phyloP scores from a whole-genome alignment of 2,797 vertebrate species.

The Acestrorhynchus altus region DNA sequence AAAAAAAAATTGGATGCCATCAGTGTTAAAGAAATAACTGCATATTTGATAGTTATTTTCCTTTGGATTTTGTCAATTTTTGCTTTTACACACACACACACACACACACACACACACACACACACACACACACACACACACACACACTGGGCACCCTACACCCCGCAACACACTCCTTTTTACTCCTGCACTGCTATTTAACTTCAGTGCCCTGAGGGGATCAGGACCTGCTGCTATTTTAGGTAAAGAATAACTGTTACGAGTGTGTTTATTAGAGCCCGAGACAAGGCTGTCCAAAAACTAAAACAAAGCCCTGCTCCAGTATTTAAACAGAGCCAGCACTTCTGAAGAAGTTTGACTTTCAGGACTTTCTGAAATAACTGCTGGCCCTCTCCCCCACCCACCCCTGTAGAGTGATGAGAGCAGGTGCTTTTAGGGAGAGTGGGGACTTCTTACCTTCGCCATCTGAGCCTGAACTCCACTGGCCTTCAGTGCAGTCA shows the following conservation, averaged over 20 bases:
- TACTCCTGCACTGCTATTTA: neutral
- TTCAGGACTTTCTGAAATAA: neutral
- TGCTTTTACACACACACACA: too few relatives aligned
- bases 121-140: neutral
- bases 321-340: neutral
- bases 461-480: constrained; percentile 88
- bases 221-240: constrained; percentile 6
- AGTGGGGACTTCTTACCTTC: constrained; percentile 73
- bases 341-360: neutral
- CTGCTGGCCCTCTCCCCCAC: too few relatives aligned
- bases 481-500: constrained; percentile 82
- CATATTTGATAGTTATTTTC: too few relatives aligned
- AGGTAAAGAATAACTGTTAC: constrained; percentile 23
- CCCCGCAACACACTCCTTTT: neutral
- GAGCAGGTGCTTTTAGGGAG: neutral
- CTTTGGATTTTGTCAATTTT: too few relatives aligned
- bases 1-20: too few relatives aligned
- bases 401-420: neutral
- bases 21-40: too few relatives aligned
- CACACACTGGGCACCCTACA: neutral
- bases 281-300: constrained; percentile 8
- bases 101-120: neutral
- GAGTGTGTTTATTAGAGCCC: constrained; percentile 3
- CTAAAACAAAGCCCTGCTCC: neutral
- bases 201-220: neutral